Evolutionary conservation across 2,888 invertebrate genomes (phyloP).

Genomic region (Acholoe squamosa): DNA sequence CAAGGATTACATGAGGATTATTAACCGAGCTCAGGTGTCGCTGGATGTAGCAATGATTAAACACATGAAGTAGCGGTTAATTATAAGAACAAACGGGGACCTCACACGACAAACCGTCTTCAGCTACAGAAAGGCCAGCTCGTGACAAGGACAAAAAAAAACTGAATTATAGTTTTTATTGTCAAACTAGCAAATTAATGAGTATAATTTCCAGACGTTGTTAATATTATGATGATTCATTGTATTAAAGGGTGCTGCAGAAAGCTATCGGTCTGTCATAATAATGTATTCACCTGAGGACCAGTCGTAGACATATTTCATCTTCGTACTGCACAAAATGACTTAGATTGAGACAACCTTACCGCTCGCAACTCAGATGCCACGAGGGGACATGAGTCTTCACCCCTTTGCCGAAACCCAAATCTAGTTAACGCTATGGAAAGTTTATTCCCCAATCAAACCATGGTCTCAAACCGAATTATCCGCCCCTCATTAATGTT

Average conservation of each 20-base stretch:
- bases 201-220: conserved; percentile 20
- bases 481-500: too few species aligned
- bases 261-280: conserved; percentile 13
- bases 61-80: background rate
- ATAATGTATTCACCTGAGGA: background rate
- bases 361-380: background rate
- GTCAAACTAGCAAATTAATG: conserved; percentile 43
- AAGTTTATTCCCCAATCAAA: too few species aligned
- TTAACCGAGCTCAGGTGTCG: background rate
- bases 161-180: conserved; percentile 4
- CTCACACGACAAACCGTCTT: background rate
- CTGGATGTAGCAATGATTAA: background rate
- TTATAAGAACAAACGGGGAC: background rate
- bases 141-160: background rate
- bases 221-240: background rate
- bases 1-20: background rate
- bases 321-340: background rate
- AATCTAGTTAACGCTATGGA: too few species aligned
- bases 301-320: conserved; percentile 13
- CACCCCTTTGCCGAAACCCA: too few species aligned
- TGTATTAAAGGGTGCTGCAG: conserved; percentile 46
- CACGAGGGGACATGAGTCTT: too few species aligned
- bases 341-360: background rate
- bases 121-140: background rate
- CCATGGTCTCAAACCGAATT: too few species aligned